phyloP scores from a whole-genome alignment of 2,797 vertebrate genomes.

The Brachymystax lenok region DNA sequence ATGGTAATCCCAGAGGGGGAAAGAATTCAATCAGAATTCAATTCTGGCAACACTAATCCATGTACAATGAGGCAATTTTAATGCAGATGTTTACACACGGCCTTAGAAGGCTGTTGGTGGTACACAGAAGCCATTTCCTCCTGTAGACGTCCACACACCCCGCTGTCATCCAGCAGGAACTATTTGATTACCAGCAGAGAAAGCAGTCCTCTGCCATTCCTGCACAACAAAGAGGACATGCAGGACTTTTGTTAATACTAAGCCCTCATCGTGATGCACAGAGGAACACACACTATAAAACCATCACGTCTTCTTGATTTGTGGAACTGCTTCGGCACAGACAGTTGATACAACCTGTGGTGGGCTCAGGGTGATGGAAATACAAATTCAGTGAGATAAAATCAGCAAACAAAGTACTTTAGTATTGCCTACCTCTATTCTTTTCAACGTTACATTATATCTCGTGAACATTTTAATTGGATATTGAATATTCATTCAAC shows the following conservation, averaged over 20 bases:
- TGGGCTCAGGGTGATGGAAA: background rate
- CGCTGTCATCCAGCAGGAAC: conserved; percentile 16
- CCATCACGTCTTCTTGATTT: conserved; percentile 1
- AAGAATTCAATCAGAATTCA: conserved; percentile 20
- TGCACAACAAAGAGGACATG: background rate
- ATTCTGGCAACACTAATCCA: conserved; percentile 35
- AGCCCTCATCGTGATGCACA: conserved; percentile 7
- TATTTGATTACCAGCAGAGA: conserved; percentile 29
- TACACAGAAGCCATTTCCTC: background rate
- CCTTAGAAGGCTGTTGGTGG: background rate
- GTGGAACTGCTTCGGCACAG: background rate
- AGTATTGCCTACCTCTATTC: background rate
- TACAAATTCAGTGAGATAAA: background rate
- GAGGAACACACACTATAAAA: background rate
- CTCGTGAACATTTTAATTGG: background rate
- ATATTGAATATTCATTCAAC: too few relatives aligned
- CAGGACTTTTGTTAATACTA: conserved; percentile 14
- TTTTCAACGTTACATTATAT: background rate
- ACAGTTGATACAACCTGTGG: background rate
- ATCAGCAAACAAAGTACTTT: background rate
- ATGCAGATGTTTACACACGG: background rate
- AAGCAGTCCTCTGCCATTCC: conserved; percentile 21
- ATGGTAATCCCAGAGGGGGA: background rate
- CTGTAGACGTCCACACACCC: background rate
- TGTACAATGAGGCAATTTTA: conserved; percentile 13